Conservation (phyloP, 2,888 invertebrate genomes). For the Alloscopus bannaensis region DNA sequence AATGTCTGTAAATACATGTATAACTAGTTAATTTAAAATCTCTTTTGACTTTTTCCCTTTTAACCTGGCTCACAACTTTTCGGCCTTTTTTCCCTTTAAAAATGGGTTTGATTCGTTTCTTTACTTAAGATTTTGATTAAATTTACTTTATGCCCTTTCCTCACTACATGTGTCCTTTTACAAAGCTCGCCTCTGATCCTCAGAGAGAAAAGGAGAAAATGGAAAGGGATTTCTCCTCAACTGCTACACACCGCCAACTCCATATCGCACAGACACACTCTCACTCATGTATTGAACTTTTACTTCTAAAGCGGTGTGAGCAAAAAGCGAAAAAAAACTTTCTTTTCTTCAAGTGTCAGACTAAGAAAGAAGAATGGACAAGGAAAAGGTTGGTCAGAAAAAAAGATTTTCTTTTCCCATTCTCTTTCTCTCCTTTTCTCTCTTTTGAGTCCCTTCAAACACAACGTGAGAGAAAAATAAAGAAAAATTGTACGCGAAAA, state of each 20-base stretch:
- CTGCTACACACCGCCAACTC: too few relatives aligned
- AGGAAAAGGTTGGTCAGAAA: slow-evolving; percentile 39
- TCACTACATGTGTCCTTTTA: slow-evolving; percentile 8
- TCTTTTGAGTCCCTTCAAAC: too few relatives aligned
- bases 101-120: too few relatives aligned
- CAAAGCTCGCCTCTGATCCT: slow-evolving; percentile 23
- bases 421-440: too few relatives aligned
- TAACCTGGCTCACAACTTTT: too few relatives aligned
- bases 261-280: background rate
- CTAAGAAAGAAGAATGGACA: slow-evolving; percentile 36
- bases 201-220: background rate
- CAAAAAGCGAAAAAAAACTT: slow-evolving; percentile 12
- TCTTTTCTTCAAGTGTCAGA: slow-evolving; percentile 42
- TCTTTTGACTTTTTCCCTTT: too few relatives aligned
- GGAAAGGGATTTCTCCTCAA: background rate
- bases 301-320: slow-evolving; percentile 1
- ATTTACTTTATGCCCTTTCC: slow-evolving; percentile 6
- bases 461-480: background rate
- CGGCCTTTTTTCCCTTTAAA: too few relatives aligned
- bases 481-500: background rate
- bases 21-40: too few relatives aligned
- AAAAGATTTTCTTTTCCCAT: slow-evolving; percentile 6
- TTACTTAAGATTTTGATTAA: slow-evolving; percentile 24
- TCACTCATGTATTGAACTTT: background rate
- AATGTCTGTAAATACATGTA: too few relatives aligned